Base-by-base conservation (phyloP, 2,797 vertebrate genomes). In the Melopsittacus undulatus region DNA sequence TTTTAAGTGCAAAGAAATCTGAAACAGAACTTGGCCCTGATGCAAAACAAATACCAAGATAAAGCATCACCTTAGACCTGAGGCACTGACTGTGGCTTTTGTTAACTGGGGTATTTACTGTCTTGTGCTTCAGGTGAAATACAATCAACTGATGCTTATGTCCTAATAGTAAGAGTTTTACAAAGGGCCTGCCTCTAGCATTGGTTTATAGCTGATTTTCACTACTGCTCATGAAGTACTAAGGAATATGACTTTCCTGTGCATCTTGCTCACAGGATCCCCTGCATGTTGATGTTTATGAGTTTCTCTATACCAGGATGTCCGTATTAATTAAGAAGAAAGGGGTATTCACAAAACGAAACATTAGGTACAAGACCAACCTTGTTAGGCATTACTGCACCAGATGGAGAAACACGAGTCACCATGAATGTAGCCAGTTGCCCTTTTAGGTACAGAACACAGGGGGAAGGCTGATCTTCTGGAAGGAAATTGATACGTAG, bases 1-100 rank as follows among this genome's bases (percentile, higher is more conserved):
- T 92, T 87, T 89, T 81, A 83, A 94, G 87, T 61, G 45, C 46
- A 92, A 24, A 46, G 52, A 89, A 46, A 79, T 88, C 89, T 93
- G 69, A 91, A 87, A n/a, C 27, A 91, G 57, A 72, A 76, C 43
- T 89, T 94, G 91, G 92, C 76, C 69, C 10, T 29, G 34, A n/a
- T 61, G 69, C 49, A 87, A 96, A 96, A 83, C 56, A 85, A 95
- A 92, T 51, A 89, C 16, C 34, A 69, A 77, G 70, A 67, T 48
- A 79, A 83, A 96, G 86, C 27, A 66, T 49, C 48, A 74, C 23
- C 43, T 83, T 52, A 85, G 72, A 81, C 21, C 36, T 59, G 66
- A 87, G 69, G 66, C 40, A 52, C 6, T 51, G 49, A 42, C 32
- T 61, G 18, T 76, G 79, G 62, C 59, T 90, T 86, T 77, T 34